Evolutionary conservation across 2,888 invertebrate species (phyloP), one percentile per base, ranked within the genome.

Genomic region (Ganaspis brasiliensis): DNA sequence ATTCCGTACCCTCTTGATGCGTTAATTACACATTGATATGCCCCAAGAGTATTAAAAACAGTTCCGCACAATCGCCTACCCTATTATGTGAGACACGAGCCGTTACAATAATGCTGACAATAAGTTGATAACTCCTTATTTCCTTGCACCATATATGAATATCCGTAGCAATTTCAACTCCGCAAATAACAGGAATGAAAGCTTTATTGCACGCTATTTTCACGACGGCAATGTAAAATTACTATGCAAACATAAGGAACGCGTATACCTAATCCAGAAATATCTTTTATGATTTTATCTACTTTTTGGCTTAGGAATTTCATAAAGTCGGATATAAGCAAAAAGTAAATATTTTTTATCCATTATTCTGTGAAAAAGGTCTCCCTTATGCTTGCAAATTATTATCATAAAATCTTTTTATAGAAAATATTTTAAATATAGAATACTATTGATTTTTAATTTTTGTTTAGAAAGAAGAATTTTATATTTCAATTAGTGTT

Each of bases 21-120:
- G 37, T 67, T 67, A 67, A 45, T 67, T 45, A 24, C 45, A 24
- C 67, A 24, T 67, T 67, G 6, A 67, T 45, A 24, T 67, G 40
- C 24, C 26, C 31, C 40, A 67, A 67, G 67, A 67, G 45, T 67
- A 67, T 67, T 67, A n/a, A 67, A 67, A 45, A 24, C 40, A n/a
- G 45, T 67, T 67, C 67, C 40, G n/a, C 26, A 45, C 24, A 67
- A 45, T 67, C n/a, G 19, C 45, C 45, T 67, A 24, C 40, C 45
- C 19, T 45, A 24, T 52, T 6, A 49, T 19, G 19, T 19, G 45
- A 45, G 40, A 45, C 21, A 37, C 67, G 45, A 26, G 67, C 40
- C 52, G 40, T 6, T 61, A n/a, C 16, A 61, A 61, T 19, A 61
- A 35, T 10, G 40, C 40, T 24, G 24, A 16, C 40, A 21, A 67